Conservation (phyloP, 1,140 invertebrate genomes). For the Aphelenchoides besseyi region DNA sequence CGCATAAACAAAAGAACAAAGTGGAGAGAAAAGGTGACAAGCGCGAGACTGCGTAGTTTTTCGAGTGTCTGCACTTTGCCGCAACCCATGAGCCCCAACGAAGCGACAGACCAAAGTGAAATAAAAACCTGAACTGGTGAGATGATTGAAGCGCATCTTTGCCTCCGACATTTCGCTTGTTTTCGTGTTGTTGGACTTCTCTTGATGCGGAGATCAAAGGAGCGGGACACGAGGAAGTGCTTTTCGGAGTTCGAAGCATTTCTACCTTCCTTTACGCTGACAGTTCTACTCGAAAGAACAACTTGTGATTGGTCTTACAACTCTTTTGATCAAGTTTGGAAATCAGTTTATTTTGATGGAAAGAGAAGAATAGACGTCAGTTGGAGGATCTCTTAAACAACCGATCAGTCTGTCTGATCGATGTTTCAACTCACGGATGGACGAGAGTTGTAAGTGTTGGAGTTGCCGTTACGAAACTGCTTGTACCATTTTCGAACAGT, state of each 20-base stretch:
- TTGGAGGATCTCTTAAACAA: no score
- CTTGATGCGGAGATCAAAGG: not conserved
- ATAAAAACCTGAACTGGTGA: not conserved
- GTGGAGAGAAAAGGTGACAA: not conserved
- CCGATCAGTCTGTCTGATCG: no score
- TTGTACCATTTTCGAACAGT: no score
- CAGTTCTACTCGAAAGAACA: no score
- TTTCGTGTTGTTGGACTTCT: not conserved
- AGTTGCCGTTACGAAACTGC: no score
- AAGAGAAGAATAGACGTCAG: no score
- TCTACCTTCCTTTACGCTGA: slow-evolving; percentile 1
- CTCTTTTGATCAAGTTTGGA: no score
- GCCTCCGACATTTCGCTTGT: not conserved
- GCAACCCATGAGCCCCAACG: not conserved
- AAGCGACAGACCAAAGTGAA: not conserved
- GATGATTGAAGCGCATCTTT: not conserved
- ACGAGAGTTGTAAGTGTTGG: no score
- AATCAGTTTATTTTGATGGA: no score
- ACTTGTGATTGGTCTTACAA: no score
- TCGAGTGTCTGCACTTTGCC: not conserved
- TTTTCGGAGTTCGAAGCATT: not conserved
- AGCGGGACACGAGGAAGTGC: not conserved
- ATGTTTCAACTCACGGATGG: no score
- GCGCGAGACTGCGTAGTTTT: not conserved
- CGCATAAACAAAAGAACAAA: no score